Conservation (phyloP, 2,888 invertebrate species). For the Acanthacorydalis orientalis region DNA sequence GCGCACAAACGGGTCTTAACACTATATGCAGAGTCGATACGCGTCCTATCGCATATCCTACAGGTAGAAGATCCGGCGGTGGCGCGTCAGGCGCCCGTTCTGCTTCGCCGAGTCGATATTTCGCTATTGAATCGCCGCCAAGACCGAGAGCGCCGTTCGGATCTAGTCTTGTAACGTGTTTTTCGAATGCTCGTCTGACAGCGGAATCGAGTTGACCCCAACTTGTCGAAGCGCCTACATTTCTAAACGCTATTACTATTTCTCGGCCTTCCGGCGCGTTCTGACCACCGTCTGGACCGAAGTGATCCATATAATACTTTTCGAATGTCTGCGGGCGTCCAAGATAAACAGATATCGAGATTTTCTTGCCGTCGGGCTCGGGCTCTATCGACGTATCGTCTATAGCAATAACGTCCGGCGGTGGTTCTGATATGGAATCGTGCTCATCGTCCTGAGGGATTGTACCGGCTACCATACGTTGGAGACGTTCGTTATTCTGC, state of each 20-base stretch:
- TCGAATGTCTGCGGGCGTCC: conserved; percentile 66
- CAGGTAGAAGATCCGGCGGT: conserved; percentile 80
- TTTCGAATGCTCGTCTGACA: conserved; percentile 83
- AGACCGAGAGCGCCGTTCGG: conserved; percentile 77
- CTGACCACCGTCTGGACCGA: conserved; percentile 23
- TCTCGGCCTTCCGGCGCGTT: conserved; percentile 38
- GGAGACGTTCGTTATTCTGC: conserved; percentile 89
- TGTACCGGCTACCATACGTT: conserved; percentile 52
- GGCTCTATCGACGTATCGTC: conserved; percentile 3
- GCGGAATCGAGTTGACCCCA: conserved; percentile 91
- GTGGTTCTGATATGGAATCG: conserved; percentile 23
- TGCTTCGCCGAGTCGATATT: conserved; percentile 86
- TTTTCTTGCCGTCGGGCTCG: conserved; percentile 62
- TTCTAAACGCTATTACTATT: conserved; percentile 74
- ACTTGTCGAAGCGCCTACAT: conserved; percentile 80
- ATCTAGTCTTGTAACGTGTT: conserved; percentile 84
- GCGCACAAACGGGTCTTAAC: conserved; percentile 65
- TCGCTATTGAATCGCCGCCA: conserved; percentile 68
- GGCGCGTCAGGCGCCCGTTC: conserved; percentile 63
- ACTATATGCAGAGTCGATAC: conserved; percentile 79
- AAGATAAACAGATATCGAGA: conserved; percentile 73
- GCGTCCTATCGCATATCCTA: conserved; percentile 83
- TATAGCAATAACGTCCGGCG: conserved; percentile 17
- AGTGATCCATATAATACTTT: conserved; percentile 24
- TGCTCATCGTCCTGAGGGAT: conserved; percentile 19